These are phyloP conservation scores for Coturnix japonica DNA, from an alignment of 2,113 vertebrate species.

Conservation along the genomic window DNA sequence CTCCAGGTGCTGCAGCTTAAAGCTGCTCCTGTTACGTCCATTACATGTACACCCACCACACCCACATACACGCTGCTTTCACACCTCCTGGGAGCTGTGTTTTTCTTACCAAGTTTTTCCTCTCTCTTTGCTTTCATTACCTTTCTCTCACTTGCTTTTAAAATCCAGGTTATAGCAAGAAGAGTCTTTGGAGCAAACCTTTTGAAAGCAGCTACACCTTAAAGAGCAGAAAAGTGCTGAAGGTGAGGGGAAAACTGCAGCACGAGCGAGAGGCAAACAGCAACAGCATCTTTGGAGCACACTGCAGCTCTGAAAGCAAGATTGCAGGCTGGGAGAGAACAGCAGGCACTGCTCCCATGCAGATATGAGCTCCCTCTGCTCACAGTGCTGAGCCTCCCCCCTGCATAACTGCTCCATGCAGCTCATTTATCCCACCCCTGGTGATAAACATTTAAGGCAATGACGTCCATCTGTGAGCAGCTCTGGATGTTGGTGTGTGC, in stretches of 20 bases:
- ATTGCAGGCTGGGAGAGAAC: neutral
- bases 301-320: fast-evolving
- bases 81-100: neutral
- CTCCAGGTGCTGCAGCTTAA: neutral
- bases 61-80: neutral
- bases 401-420: neutral
- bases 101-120: neutral
- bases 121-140: neutral
- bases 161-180: neutral
- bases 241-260: neutral
- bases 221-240: fast-evolving
- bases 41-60: too few species aligned
- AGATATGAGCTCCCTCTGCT: fast-evolving
- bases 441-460: fast-evolving
- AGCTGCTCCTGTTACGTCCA: neutral
- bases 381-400: neutral
- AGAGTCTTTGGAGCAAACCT: neutral
- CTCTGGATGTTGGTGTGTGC: fast-evolving
- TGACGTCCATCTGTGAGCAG: neutral
- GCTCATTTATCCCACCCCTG: neutral
- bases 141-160: neutral
- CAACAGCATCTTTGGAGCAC: neutral
- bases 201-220: neutral
- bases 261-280: neutral
- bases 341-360: neutral